phyloP scores from a whole-genome alignment of 2,797 vertebrate species.

The Bovichtus diacanthus region DNA sequence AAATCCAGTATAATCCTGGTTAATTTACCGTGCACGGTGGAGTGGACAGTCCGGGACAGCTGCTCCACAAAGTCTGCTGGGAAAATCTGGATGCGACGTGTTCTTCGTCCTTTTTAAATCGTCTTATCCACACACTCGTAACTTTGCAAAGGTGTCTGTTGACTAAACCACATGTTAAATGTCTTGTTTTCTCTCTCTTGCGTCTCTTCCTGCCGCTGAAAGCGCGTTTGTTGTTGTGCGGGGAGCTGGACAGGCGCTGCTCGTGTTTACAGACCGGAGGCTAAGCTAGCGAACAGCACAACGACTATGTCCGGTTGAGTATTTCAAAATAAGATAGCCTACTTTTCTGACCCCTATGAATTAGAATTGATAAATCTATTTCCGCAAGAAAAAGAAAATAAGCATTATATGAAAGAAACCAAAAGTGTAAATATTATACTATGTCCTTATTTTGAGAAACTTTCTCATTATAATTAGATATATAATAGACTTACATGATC shows the following conservation, averaged over 20 bases:
- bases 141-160: conserved; percentile 2
- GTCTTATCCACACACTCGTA: conserved; percentile 31
- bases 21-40: conserved; percentile 36
- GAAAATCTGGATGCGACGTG: conserved; percentile 8
- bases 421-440: no score
- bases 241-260: not conserved
- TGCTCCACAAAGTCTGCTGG: conserved; percentile 24
- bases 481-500: no score
- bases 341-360: not conserved
- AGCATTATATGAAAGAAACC: no score
- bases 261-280: not conserved
- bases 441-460: no score
- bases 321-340: conserved; percentile 64
- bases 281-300: not conserved
- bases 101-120: conserved; percentile 2
- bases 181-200: not conserved
- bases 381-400: no score
- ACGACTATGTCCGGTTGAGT: conserved; percentile 12
- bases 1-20: not conserved
- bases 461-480: no score
- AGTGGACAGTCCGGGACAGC: conserved; percentile 27
- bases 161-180: not conserved
- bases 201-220: not conserved
- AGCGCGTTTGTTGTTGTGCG: conserved; percentile 47
- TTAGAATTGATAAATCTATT: not conserved